Evolutionary conservation across 2,888 invertebrate species (phyloP), one percentile per base, ranked within the genome.

Genomic region (Limnephilus marmoratus): DNA sequence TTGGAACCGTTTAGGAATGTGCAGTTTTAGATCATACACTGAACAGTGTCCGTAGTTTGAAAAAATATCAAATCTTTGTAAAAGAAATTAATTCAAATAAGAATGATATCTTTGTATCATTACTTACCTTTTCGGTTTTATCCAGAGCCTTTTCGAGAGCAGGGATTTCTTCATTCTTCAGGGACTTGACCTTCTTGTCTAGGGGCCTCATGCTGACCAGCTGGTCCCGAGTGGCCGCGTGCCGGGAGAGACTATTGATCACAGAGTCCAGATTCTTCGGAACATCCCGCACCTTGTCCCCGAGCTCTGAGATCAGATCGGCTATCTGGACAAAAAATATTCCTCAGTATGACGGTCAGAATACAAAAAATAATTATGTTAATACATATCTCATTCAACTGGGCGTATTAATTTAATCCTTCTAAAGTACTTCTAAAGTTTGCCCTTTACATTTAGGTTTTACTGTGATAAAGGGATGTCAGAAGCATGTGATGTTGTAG

Each of bases 201-300:
- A 97, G 94, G 1, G 98, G 97, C 95, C 97, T 97, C 94, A 98
- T 95, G 94, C 97, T 97, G 87, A 98, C 95, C 87, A 98, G 95
- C 92, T 96, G 96, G 93, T 97, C 97, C 94, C 98, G 97, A 94
- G 97, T 96, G 1, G 96, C 95, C 85, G 97, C 97, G 92, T 97
- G 96, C n/a, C 95, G 95, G 94, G 97, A 97, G 2, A 98, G 94
- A 89, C 97, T 96, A 90, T 95, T 96, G 85, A 97, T 97, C 1
- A 97, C 96, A 87, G 96, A 95, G 91, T 96, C 96, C 87, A 98
- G 96, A 94, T 97, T 96, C 31, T 96, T 95, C 0, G 98, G 98
- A 91, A 98, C 96, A 94, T 97, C 97, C 94, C 97, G 96, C 87
- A 98, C 97, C 96, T 97, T 97, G 89, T 96, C 96, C 81, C 96